Base-by-base conservation (phyloP, 2,113 vertebrate genomes). In the Grammomys surdaster region DNA sequence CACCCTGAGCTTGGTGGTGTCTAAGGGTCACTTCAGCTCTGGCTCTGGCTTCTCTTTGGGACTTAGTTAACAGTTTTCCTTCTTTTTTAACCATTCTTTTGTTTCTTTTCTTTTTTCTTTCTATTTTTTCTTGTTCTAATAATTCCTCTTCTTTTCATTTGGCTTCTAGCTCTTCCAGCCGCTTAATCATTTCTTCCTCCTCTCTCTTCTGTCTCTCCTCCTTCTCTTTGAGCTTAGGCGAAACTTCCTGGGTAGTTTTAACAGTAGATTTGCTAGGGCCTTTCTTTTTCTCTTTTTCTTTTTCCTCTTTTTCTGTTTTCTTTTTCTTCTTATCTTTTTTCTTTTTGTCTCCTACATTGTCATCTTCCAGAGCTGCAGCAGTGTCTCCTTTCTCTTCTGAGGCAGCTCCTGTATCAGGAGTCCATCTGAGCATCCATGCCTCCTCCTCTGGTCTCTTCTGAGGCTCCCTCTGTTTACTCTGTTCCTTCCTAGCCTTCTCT, bases 31-130 rank as follows among this genome's bases (percentile, higher is more conserved):
- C 99, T 97, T 99, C 99, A 0, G 99, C 99, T 94, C 99, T 98
- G 80, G 99, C 99, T 96, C 99, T 98, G 48, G 99, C 99, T 97
- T 99, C 99, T 97, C 98, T 99, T 98, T 99, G 99, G 46, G 99
- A 0, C 97, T 99, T 99, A 33, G 99, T 99, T 97, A 99, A 98
- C 76, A 99, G 99, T 70, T 99, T 99, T 46, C 99, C 99, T 96
- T 99, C 99, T 97, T 99, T 99, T 98, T 99, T 99, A 99, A 98
- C 3, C 99, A 99, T 95, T 99, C 99, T 96, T 99, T 99, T 92
- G 99, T 98, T 98, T 99, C 99, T 96, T 99, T 99, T 97, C 93
- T 99, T 99, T 98, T 99, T 99, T 96, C 99, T 99, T 98, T 99
- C 99, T 97, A 99, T 99, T 26, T 99, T 98, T 98, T 99, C 99